Base-by-base conservation (phyloP, 2,888 invertebrate genomes). In the Falcaria lacertinaria region DNA sequence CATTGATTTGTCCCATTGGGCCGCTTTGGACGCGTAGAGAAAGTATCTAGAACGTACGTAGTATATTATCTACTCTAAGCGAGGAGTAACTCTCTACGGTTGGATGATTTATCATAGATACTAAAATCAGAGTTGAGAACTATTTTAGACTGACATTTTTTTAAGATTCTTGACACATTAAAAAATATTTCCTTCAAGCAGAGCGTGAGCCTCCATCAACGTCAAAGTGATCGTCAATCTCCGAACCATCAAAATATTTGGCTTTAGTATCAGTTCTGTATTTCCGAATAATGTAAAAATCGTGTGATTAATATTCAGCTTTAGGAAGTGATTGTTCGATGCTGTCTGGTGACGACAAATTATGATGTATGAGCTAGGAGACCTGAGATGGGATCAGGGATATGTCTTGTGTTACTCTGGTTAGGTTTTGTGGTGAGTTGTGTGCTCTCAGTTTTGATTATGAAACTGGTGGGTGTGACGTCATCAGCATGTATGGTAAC, bases 391-490 rank as follows among this genome's bases (percentile, higher is more conserved):
- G 64, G 49, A 47, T 43, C 54, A 42, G 60, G 54, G 59, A 41
- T 64, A 36, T 60, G 47, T 54, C 47, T 56, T 54, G 45, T 72
- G 39, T 55, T 80, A 46, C 43, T 82, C 49, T 82, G 71, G 64
- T 50, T 82, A 48, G 53, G 70, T 39, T 42, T 69, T 28, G 45
- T 73, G 67, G 84, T 83, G 46, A 66, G 78, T 62, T 4, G n/a
- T n/a, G n/a, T n/a, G n/a, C n/a, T n/a, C n/a, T n/a, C n/a, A n/a
- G n/a, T n/a, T n/a, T n/a, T n/a, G n/a, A n/a, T n/a, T n/a, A n/a
- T n/a, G n/a, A n/a, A n/a, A n/a, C n/a, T n/a, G n/a, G n/a, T n/a
- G n/a, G n/a, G n/a, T n/a, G n/a, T n/a, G n/a, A n/a, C n/a, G n/a
- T n/a, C n/a, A n/a, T n/a, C n/a, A n/a, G n/a, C n/a, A n/a, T n/a